A percentile compares a stretch with the other conserved stretches of the same genome.
These are phyloP conservation scores for Ernsta delagoae DNA, from an alignment of 2,888 invertebrate species.

Conservation along the genomic window DNA sequence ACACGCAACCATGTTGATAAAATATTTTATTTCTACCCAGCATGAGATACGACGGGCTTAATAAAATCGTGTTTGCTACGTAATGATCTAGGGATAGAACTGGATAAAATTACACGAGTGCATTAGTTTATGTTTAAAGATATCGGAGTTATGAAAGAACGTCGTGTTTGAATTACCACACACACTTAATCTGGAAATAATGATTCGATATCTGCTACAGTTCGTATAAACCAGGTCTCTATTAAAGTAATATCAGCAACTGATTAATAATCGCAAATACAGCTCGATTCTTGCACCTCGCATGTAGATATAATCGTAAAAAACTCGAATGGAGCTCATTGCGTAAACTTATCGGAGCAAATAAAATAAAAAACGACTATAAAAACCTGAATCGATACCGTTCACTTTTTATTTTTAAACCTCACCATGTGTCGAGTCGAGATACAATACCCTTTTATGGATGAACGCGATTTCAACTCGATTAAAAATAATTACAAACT, in stretches of 20 bases:
- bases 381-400: conserved; percentile 38
- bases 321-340: conserved; percentile 26
- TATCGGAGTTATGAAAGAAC: neutral
- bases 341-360: conserved; percentile 25
- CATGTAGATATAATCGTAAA: conserved; percentile 34
- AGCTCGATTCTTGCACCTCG: conserved; percentile 27
- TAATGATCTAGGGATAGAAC: conserved; percentile 17
- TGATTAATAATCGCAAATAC: conserved; percentile 32
- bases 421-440: conserved; percentile 40
- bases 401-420: conserved; percentile 43
- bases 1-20: conserved; percentile 29
- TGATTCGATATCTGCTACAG: neutral
- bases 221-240: neutral
- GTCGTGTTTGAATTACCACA: neutral
- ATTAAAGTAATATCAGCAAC: conserved; percentile 4
- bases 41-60: conserved; percentile 32
- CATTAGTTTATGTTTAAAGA: conserved; percentile 4
- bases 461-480: conserved; percentile 24
- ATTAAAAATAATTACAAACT: conserved; percentile 20
- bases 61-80: conserved; percentile 31
- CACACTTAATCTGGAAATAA: no score
- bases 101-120: conserved; percentile 22
- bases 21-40: conserved; percentile 30
- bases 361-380: conserved; percentile 28
- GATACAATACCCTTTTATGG: conserved; percentile 36